Base-by-base conservation (phyloP, 2,888 invertebrate species). In the Dyspetes luteomarginatus region DNA sequence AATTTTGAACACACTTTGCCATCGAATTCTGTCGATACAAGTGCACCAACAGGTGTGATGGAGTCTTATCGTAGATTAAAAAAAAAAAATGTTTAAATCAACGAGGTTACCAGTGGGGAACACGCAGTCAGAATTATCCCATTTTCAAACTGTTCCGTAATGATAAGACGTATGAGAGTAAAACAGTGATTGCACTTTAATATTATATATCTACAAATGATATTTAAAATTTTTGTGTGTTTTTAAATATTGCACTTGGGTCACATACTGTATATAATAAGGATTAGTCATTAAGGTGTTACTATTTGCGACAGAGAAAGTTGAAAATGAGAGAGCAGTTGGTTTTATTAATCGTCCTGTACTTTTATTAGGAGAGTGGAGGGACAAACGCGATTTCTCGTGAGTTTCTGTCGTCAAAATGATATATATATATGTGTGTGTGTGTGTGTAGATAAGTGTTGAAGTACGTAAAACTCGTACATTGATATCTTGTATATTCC, bases 271-370 rank as follows among this genome's bases (percentile, higher is more conserved):
- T 41, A 22, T 36, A 64, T n/a, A n/a, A n/a, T n/a, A 64, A 55
- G 62, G 62, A 73, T 74, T 65, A 74, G 45, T 45, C 62, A 24
- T 24, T 62, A 62, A 64, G 62, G 73, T 55, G 64, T 28, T 55
- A 17, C n/a, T 26, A 12, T 24, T 15, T 12, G 30, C 45, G 56
- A 65, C 74, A 36, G 50, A 58, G 67, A 60, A 58, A 67, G 36
- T 36, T 65, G 36, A 58, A 58, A 58, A 67, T 28, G 26, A 48
- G 56, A 48, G 45, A 9, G 52, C 52, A n/a, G 52, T 52, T 52
- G 52, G 24, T 22, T 17, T 24, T 9, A 22, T 52, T 52, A n/a
- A n/a, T n/a, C n/a, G n/a, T n/a, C n/a, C n/a, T n/a, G n/a, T 52
- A 24, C 24, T 52, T 52, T 52, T 52, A 52, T 24, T 24, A 24